A percentile compares a stretch with the other conserved stretches of the same genome.
phyloP scores from a whole-genome alignment of 1,140 invertebrate genomes.

The Ctenoplectra terminalis region DNA sequence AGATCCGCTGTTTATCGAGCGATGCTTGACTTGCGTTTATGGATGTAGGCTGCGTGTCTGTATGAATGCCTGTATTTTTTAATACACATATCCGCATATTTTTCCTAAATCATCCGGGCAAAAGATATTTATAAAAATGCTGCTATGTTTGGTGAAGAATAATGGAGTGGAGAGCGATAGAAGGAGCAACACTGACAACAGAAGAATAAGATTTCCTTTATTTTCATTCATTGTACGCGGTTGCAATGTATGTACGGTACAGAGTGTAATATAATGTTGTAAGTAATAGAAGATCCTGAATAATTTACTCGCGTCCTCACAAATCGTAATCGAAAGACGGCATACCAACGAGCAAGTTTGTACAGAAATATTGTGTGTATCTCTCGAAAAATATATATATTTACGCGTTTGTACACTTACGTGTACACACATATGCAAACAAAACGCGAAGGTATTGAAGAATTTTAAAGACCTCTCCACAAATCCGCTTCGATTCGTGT shows the following conservation, averaged over 20 bases:
- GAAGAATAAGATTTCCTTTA: constrained; percentile 29
- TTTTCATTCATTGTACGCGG: constrained; percentile 40
- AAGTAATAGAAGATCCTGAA: constrained; percentile 71
- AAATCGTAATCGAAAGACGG: neutral
- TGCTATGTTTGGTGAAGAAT: neutral
- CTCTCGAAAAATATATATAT: neutral
- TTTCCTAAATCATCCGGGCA: constrained; percentile 42
- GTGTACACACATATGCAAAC: neutral
- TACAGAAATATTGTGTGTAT: neutral
- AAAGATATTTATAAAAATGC: constrained; percentile 41
- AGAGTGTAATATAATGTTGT: constrained; percentile 64
- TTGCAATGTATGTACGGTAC: constrained; percentile 31
- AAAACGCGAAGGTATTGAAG: neutral
- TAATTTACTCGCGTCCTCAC: constrained; percentile 68
- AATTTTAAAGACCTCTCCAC: neutral
- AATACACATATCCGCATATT: constrained; percentile 61
- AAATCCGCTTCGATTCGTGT: constrained; percentile 23
- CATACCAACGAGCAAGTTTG: neutral
- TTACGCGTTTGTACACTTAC: constrained; percentile 2
- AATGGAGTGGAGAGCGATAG: neutral
- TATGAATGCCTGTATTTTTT: constrained; percentile 45
- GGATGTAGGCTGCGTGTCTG: constrained; percentile 20
- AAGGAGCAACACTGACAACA: neutral
- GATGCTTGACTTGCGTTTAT: neutral
- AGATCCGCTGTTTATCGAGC: constrained; percentile 2